Evolutionary conservation across 2,888 invertebrate species (phyloP), one percentile per base, ranked within the genome.

Genomic region (Scelioninae gen. 1): DNA sequence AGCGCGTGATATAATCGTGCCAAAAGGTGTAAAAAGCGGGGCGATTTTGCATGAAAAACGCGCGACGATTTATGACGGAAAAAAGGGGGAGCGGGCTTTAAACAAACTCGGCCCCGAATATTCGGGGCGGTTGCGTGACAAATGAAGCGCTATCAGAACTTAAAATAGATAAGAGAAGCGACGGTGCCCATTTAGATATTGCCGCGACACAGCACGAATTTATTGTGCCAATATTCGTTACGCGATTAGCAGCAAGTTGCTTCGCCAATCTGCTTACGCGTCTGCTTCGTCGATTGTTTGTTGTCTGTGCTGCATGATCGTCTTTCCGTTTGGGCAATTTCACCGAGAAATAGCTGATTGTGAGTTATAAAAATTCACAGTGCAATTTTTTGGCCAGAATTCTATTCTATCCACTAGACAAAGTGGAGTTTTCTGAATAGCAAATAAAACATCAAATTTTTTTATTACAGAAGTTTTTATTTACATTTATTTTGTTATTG

Each of bases 91-190:
- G 32, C 51, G 71, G 58, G 72, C 38, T 72, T 74, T 74, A 80
- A 74, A 80, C 80, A 74, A 68, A 74, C 68, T 63, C 72, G 49
- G 45, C 51, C 63, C 16, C 32, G 55, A 83, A 76, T 71, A 83
- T 83, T 79, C 56, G 83, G 71, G 31, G 62, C 79, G 38, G 3
- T 45, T 47, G 53, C 80, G 53, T 83, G 83, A 76, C 79, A 79
- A 83, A 83, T 83, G 75, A 83, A 79, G 66, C 83, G 75, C 75
- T 83, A 79, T 83, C 79, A 56, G 75, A 76, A 79, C 83, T 83
- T 71, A 79, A 83, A 79, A 79, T 62, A 79, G 83, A 83, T 79
- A 83, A 79, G 83, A 75, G 43, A 58, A 74, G 63, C 51, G 53
- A 47, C 45, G 23, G 58, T 79, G 71, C 71, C 83, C 83, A 66